A percentile compares a stretch with the other conserved stretches of the same genome.
Evolutionary conservation across 2,888 invertebrate species (phyloP).

Genomic region (Axea sp.): DNA sequence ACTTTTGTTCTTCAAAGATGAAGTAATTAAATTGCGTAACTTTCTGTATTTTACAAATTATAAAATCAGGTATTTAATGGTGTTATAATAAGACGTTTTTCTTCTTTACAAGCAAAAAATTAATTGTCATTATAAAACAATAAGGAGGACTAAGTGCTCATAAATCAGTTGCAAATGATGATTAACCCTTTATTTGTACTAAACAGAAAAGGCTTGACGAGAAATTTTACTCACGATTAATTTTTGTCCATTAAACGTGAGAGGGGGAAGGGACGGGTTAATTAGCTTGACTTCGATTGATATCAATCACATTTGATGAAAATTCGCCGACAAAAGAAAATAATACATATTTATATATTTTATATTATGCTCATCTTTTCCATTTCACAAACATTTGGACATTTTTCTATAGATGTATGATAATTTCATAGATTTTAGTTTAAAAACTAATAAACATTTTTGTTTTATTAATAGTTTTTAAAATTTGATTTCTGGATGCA

Average conservation of each 20-base stretch:
- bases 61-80: slow-evolving; percentile 10
- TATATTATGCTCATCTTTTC: background rate
- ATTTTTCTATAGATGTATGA: no score
- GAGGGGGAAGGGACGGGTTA: background rate
- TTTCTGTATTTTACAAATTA: background rate
- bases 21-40: slow-evolving; percentile 46
- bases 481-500: no score
- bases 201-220: slow-evolving; percentile 1
- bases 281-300: slow-evolving; percentile 4
- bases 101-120: no score
- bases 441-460: no score
- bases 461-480: no score
- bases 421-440: no score
- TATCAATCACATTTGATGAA: slow-evolving; percentile 20
- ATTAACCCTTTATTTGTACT: slow-evolving; percentile 40
- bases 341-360: no score
- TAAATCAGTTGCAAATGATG: slow-evolving; percentile 33
- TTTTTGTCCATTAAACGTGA: slow-evolving; percentile 24
- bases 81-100: slow-evolving; percentile 43
- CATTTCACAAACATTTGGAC: slow-evolving; percentile 1
- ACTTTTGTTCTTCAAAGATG: slow-evolving; percentile 40
- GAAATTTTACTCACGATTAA: slow-evolving; percentile 19
- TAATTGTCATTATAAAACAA: slow-evolving; percentile 49
- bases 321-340: slow-evolving; percentile 43
- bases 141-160: slow-evolving; percentile 7